Conservation (phyloP, 2,797 vertebrate genomes). For the Bradypus variegatus region DNA sequence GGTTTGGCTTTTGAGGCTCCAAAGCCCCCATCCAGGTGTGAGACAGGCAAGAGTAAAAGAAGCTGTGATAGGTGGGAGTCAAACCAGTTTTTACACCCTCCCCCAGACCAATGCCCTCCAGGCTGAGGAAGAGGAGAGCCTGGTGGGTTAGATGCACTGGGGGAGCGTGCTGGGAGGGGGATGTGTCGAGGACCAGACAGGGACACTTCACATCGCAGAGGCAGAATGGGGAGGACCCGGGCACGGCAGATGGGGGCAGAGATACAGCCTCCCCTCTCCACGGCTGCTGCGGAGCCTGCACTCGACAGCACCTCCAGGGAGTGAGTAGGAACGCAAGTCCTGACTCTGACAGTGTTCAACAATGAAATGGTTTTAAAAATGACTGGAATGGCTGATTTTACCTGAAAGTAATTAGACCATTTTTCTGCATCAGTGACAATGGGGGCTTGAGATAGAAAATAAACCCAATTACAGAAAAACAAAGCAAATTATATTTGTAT, state of each 20-base stretch:
- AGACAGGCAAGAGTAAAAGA: not conserved
- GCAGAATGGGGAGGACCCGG: not conserved
- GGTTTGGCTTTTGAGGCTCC: not conserved
- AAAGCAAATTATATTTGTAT: not conserved
- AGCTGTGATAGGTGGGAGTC: not conserved
- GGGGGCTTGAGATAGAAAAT: slow-evolving; percentile 7
- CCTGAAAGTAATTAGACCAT: not conserved
- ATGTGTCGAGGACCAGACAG: not conserved
- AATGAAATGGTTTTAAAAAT: not conserved
- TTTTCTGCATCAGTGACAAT: not conserved
- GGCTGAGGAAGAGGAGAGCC: not conserved
- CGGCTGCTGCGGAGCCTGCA: accelerated
- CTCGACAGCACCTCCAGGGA: not conserved
- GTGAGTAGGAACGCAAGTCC: not conserved
- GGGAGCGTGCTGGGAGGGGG: not conserved
- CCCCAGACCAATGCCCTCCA: not conserved
- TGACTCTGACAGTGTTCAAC: not conserved
- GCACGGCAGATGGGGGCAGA: not conserved
- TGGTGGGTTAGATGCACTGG: not conserved
- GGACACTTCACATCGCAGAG: not conserved
- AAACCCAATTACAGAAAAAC: not conserved
- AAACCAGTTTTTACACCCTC: too few relatives aligned
- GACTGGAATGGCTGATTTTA: not conserved
- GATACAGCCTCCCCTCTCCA: not conserved
- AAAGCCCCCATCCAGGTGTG: not conserved